Evolutionary conservation across 1,140 invertebrate genomes (phyloP).

Genomic region (Mya arenaria): DNA sequence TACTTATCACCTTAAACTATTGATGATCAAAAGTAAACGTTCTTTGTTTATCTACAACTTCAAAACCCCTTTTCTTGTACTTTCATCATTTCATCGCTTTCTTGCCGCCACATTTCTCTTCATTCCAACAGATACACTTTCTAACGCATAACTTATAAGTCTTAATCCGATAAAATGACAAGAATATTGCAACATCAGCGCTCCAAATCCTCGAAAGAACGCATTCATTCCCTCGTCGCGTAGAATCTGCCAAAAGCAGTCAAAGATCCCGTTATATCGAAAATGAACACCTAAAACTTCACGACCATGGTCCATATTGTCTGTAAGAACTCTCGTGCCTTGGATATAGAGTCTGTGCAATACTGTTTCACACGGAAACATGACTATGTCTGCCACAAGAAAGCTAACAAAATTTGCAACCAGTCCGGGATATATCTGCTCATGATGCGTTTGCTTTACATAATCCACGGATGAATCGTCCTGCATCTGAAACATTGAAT

Average conservation of each 20-base stretch:
- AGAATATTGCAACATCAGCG: constrained; percentile 92
- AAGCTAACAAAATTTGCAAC: constrained; percentile 82
- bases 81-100: neutral
- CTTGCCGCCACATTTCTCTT: neutral
- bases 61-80: no score
- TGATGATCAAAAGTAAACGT: no score
- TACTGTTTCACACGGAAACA: constrained; percentile 96
- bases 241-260: constrained; percentile 95
- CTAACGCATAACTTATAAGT: constrained; percentile 50
- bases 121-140: neutral
- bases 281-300: constrained; percentile 91
- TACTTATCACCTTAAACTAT: no score
- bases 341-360: constrained; percentile 85
- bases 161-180: constrained; percentile 84
- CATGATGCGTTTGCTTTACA: constrained; percentile 66
- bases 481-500: neutral
- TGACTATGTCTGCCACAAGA: constrained; percentile 89
- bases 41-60: no score
- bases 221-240: constrained; percentile 91
- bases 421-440: constrained; percentile 79
- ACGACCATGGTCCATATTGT: constrained; percentile 94
- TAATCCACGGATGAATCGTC: constrained; percentile 55
- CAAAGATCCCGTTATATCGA: constrained; percentile 89
- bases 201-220: constrained; percentile 97
- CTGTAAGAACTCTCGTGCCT: constrained; percentile 98